These are phyloP conservation scores for Hydrophis major DNA, from an alignment of 2,797 vertebrate species.

Conservation along the genomic window DNA sequence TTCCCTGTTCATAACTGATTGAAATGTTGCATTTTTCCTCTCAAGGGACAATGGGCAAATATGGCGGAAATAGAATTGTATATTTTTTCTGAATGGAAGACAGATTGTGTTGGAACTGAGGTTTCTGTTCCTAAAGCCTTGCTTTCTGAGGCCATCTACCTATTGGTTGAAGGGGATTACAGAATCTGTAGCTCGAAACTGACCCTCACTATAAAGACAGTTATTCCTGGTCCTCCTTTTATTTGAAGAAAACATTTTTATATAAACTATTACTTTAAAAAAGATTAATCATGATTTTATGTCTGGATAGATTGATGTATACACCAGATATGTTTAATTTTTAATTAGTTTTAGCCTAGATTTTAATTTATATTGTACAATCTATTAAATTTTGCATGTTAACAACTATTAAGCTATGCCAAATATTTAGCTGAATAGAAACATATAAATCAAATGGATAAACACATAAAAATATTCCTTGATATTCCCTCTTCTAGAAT, in stretches of 20 bases:
- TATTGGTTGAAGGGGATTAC: neutral
- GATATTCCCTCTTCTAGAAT: neutral
- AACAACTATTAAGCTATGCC: neutral
- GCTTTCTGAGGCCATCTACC: neutral
- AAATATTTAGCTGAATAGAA: neutral
- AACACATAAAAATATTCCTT: neutral
- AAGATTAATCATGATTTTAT: neutral
- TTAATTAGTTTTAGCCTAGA: neutral
- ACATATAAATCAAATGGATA: neutral
- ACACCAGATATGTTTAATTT: neutral
- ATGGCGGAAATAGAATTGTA: neutral
- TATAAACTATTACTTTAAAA: neutral
- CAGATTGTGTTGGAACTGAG: neutral
- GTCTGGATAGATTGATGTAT: neutral
- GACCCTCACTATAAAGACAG: neutral
- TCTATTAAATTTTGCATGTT: neutral
- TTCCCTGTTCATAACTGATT: neutral
- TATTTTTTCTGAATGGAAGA: neutral
- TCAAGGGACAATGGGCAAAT: neutral
- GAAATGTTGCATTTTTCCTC: neutral
- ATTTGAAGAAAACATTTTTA: neutral
- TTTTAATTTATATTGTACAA: neutral
- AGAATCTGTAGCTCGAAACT: neutral
- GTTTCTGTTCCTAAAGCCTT: neutral
- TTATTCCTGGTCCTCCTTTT: neutral